Evolutionary conservation across 1,140 invertebrate species (phyloP).

Genomic region (Tetragnatha versicolor): DNA sequence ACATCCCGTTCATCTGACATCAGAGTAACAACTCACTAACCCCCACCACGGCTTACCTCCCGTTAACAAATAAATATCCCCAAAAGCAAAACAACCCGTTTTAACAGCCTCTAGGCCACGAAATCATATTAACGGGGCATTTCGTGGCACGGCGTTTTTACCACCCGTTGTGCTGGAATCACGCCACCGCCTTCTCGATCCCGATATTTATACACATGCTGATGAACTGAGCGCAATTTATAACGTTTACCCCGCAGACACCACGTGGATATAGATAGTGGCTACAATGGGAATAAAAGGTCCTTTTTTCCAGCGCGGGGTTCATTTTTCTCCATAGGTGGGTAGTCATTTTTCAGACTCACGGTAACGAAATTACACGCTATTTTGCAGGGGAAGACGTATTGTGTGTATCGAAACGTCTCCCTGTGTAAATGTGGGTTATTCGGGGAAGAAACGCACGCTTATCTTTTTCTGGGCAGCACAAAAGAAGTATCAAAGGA

Average conservation of each 20-base stretch:
- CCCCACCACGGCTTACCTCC: too few relatives aligned
- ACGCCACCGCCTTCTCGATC: too few relatives aligned
- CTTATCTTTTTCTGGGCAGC: not conserved
- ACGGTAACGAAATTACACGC: conserved; percentile 1
- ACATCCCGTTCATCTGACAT: too few relatives aligned
- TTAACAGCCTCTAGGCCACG: too few relatives aligned
- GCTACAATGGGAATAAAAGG: conserved; percentile 38
- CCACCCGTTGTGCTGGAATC: too few relatives aligned
- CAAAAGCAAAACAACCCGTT: too few relatives aligned
- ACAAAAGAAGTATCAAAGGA: not conserved
- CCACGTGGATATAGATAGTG: not conserved
- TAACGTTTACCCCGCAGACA: conserved; percentile 25
- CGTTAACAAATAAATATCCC: too few relatives aligned
- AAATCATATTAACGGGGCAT: too few relatives aligned
- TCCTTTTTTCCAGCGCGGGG: conserved; percentile 7
- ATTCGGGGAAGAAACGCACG: not conserved
- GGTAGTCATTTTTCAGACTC: conserved; percentile 29
- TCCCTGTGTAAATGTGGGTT: not conserved
- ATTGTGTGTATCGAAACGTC: not conserved
- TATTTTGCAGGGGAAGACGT: conserved; percentile 15
- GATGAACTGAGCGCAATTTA: conserved; percentile 25
- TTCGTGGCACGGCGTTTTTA: too few relatives aligned
- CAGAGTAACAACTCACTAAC: too few relatives aligned
- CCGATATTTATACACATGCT: conserved; percentile 25
- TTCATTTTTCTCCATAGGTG: conserved; percentile 24